Percentiles rank a stretch among this genome's conserved stretches.
Conservation (phyloP, 2,888 invertebrate species). For the Agriopis aurantiaria region DNA sequence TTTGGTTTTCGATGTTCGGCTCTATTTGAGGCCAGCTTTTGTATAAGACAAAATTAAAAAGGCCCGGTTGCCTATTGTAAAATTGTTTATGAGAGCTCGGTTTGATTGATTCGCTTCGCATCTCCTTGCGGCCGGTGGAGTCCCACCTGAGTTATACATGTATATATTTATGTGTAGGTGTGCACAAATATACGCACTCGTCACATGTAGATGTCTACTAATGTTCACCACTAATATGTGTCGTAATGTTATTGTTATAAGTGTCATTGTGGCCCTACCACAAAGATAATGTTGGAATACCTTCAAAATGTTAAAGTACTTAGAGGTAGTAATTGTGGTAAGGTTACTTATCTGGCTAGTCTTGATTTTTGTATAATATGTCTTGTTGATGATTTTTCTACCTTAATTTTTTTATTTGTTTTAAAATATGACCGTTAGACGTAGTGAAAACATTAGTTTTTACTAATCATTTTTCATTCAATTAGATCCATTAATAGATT, state of each 20-base stretch:
- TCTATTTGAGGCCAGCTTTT: too few species aligned
- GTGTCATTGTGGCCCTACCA: slow-evolving; percentile 45
- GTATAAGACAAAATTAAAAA: too few species aligned
- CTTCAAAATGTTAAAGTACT: neutral
- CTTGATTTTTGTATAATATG: neutral
- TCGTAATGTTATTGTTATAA: slow-evolving; percentile 41
- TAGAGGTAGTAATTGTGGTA: neutral
- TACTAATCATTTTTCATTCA: neutral
- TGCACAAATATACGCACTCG: slow-evolving; percentile 67
- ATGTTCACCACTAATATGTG: slow-evolving; percentile 73
- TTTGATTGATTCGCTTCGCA: slow-evolving; percentile 3
- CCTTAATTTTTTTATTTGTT: neutral
- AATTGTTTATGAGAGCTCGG: neutral
- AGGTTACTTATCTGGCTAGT: neutral
- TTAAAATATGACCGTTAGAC: neutral
- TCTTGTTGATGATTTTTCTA: neutral
- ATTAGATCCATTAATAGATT: slow-evolving; percentile 5
- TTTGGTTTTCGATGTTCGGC: too few species aligned
- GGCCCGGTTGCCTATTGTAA: too few species aligned
- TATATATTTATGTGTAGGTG: slow-evolving; percentile 49
- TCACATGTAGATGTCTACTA: slow-evolving; percentile 74
- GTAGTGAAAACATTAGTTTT: neutral
- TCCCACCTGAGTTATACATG: slow-evolving; percentile 16
- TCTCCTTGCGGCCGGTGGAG: slow-evolving; percentile 10
- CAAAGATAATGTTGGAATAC: slow-evolving; percentile 4